Base-by-base conservation (phyloP, 1,140 invertebrate species). In the Drosophila subpulchrella region DNA sequence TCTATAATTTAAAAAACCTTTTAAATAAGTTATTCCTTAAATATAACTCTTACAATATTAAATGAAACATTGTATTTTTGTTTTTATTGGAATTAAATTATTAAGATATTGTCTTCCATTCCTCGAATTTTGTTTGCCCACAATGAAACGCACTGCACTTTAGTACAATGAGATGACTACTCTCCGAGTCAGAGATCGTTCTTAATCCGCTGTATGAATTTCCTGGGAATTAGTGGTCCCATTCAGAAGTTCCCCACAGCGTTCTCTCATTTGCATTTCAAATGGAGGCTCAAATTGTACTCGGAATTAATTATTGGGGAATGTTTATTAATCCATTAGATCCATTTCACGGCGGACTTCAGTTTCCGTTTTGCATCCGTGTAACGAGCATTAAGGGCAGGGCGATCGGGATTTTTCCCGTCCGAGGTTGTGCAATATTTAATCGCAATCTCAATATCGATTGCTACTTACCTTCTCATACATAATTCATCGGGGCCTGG, bases 401-500 rank as follows among this genome's bases (percentile, higher is more conserved):
- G 47, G 38, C 47, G 38, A 75, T 39, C 51, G 53, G 47, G 51
- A 0, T 65, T 72, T 47, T 59, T 15, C 11, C 44, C 36, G 38
- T 5, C 34, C 66, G 32, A 68, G 46, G 48, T 46, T 68, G 38
- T 36, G 50, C 62, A 67, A 70, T 38, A 66, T 66, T 30, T 12
- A 63, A 56, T 62, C 42, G 48, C 58, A 75, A 75, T 75, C 72
- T 56, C 54, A 81, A 73, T 78, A 68, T 55, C 65, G 57, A 67
- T 71, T 66, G 47, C 59, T 75, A 85, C 56, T 76, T 77, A 70
- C 70, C 55, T 66, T 34, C 66, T 83, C 54, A 74, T 88, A 59
- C 67, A 89, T 88, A 73, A 88, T 89, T 88, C 83, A 88, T 83
- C 61, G 62, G 15, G 41, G 42, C 30, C 56, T 75, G 84, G 63